Percentiles rank a stretch among this genome's conserved stretches.
Conservation (phyloP, 2,113 vertebrate genomes). For the Eira barbara region DNA sequence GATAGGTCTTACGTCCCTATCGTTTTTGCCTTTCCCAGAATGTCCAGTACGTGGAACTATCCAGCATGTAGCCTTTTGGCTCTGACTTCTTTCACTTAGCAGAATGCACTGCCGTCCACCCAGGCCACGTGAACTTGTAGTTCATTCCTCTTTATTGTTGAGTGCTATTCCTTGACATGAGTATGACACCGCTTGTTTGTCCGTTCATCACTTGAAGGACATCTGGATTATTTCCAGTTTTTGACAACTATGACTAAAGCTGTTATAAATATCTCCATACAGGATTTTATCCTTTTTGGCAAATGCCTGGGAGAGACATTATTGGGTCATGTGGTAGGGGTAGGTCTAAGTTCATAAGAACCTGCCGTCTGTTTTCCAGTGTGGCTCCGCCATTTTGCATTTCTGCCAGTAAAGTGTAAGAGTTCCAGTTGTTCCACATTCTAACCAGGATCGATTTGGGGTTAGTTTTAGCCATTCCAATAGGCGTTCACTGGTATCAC, state of each 20-base stretch:
- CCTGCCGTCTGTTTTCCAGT: neutral
- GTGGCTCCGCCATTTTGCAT: neutral
- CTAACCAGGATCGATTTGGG: neutral
- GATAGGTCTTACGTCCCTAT: neutral
- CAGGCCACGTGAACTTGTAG: rapidly evolving
- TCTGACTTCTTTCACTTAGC: neutral
- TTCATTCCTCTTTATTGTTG: neutral
- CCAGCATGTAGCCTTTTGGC: neutral
- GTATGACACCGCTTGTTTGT: neutral
- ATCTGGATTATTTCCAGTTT: neutral
- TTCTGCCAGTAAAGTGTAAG: neutral
- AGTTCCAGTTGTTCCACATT: neutral
- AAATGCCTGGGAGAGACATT: neutral
- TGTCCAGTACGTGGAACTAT: no score
- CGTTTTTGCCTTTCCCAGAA: neutral
- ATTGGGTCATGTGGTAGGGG: neutral
- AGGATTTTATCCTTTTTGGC: neutral
- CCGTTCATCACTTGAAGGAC: neutral
- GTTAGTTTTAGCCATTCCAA: neutral
- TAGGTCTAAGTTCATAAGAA: neutral
- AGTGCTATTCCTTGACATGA: neutral
- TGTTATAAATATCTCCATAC: neutral
- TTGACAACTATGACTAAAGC: neutral
- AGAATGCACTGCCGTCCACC: no score
- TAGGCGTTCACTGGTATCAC: neutral